Base-by-base conservation (phyloP, 1,140 invertebrate genomes). In the Brachystomella parvula region DNA sequence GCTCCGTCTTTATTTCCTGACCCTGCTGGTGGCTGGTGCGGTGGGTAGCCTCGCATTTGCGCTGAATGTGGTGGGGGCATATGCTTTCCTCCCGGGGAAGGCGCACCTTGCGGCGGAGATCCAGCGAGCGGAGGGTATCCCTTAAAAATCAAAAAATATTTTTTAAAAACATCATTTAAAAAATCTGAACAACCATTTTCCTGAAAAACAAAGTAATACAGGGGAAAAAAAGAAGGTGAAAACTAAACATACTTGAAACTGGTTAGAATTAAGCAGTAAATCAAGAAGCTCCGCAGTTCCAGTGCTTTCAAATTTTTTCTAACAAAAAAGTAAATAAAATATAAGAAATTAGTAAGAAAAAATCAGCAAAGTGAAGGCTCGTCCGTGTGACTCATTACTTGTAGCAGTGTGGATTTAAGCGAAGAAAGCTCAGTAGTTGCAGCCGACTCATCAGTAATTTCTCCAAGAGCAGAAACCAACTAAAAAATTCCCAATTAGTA, bases 101-200 rank as follows among this genome's bases (percentile, higher is more conserved):
- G 26, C 19, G 62, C 21, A 39, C 64, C 61, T 59, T 47, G 60
- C 33, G 67, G 39, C 32, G 58, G 28, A 17, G 31, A 29, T 2
- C 31, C 33, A 32, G 64, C 12, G 47, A 65, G 65, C 47, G 65
- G 65, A 56, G 69, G 39, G 60, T 71, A 71, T 44, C 69, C 69
- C 66, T 71, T 30, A 3, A 39, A 53, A 21, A 29, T n/a, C 24
- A 64, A 28, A 57, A 64, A 57, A 17, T 35, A 26, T 29, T 57
- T 28, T 58, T n/a, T n/a, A n/a, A n/a, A n/a, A 29, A 28, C 29
- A 58, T 24, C 29, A 64, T 56, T 28, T 35, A 33, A 21, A 64
- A 39, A 15, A 64, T n/a, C 0, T n/a, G 49, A 35, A 31, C 58
- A 60, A n/a, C 9, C 39, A 44, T 9, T 44, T 12, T n/a, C 9